Conservation (phyloP, 2,888 invertebrate species). For the Cephus rjabovi region DNA sequence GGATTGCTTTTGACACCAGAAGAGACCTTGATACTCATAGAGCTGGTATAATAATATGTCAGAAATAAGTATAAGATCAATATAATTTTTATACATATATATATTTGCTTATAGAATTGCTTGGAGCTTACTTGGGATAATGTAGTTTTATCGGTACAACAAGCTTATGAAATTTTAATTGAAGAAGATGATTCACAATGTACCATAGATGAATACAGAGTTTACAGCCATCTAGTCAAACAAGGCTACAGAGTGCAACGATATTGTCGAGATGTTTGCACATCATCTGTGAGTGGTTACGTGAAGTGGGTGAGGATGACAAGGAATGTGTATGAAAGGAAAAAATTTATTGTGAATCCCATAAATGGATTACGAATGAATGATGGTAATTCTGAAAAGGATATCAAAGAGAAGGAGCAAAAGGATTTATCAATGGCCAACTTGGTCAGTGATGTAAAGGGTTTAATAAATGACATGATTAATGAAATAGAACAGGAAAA, state of each 20-base stretch:
- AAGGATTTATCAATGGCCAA: neutral
- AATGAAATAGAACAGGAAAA: neutral
- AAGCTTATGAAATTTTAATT: slow-evolving; percentile 73
- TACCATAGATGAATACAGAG: slow-evolving; percentile 70
- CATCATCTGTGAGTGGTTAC: slow-evolving; percentile 28
- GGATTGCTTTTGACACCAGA: slow-evolving; percentile 72
- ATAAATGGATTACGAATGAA: slow-evolving; percentile 54
- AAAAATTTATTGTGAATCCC: slow-evolving; percentile 57
- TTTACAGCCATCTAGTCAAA: slow-evolving; percentile 71
- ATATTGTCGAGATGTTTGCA: slow-evolving; percentile 56
- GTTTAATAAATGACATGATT: neutral
- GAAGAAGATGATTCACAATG: slow-evolving; percentile 53
- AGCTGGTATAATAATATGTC: slow-evolving; percentile 69
- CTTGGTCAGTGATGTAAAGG: neutral
- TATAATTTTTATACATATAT: slow-evolving; percentile 3
- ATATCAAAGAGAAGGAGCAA: neutral
- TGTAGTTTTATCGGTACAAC: slow-evolving; percentile 74
- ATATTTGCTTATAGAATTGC: slow-evolving; percentile 68
- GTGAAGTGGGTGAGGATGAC: slow-evolving; percentile 33
- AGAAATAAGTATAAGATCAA: slow-evolving; percentile 4
- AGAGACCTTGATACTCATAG: slow-evolving; percentile 75
- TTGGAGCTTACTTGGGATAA: slow-evolving; percentile 72
- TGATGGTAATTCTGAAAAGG: neutral
- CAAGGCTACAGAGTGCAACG: slow-evolving; percentile 71
- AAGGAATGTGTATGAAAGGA: slow-evolving; percentile 29